Percentiles rank a stretch among this genome's conserved stretches.
Conservation (phyloP, 2,888 invertebrate species). For the Homarus gammarus region DNA sequence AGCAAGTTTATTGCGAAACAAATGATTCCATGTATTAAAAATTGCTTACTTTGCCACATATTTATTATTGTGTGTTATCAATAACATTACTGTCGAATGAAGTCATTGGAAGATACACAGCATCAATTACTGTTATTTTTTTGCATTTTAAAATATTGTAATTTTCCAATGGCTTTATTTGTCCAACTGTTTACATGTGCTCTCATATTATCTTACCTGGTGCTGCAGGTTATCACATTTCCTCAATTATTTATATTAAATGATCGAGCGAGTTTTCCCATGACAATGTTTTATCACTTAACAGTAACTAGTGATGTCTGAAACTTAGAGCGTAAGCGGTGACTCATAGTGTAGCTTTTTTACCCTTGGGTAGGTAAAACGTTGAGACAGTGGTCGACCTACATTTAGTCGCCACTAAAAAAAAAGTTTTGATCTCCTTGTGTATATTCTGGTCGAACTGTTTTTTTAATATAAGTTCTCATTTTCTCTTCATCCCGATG, state of each 20-base stretch:
- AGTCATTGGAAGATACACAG: slow-evolving; percentile 17
- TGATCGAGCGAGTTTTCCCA: slow-evolving; percentile 51
- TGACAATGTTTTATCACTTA: slow-evolving; percentile 42
- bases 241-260: slow-evolving; percentile 40
- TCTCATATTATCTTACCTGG: slow-evolving; percentile 2
- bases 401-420: background rate
- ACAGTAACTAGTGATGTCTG: slow-evolving; percentile 24
- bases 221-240: slow-evolving; percentile 16
- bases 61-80: slow-evolving; percentile 40
- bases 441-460: slow-evolving; percentile 49
- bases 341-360: background rate
- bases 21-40: background rate
- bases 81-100: background rate
- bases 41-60: slow-evolving; percentile 15
- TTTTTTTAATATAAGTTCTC: background rate
- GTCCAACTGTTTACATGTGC: background rate
- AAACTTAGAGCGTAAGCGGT: background rate
- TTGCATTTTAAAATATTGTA: background rate
- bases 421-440: slow-evolving; percentile 12
- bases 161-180: slow-evolving; percentile 24
- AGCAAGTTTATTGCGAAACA: background rate
- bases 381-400: background rate
- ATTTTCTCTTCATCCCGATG: slow-evolving; percentile 23
- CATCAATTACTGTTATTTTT: background rate
- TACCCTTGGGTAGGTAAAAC: background rate